Evolutionary conservation across 2,113 vertebrate genomes (phyloP), one percentile per base, ranked within the genome.

Genomic region (Cichladusa arquata): DNA sequence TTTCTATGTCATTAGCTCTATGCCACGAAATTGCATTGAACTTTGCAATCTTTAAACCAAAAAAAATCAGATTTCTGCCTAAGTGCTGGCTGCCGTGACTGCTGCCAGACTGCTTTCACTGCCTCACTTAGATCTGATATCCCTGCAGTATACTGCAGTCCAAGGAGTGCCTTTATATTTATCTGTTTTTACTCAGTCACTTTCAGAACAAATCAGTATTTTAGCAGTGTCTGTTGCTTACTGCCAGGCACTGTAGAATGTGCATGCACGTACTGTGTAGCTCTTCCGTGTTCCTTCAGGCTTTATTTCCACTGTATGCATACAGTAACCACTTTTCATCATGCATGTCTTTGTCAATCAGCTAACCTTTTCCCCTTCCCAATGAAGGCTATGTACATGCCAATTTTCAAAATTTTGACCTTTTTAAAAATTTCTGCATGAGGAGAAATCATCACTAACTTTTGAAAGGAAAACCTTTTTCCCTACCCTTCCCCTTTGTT

Each of bases 141-240:
- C 47, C 54, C n/a, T 91, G 77, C 76, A 47, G 51, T 31, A 14
- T 25, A 14, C 24, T 66, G 51, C 80, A 94, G 64, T 50, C 31
- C 47, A 28, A 4, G 47, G 85, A 86, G 31, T 67, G 28, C 69
- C 65, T 93, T 88, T 69, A 23, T 64, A 50, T 38, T 36, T 53
- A 28, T 34, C 62, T 92, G 24, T 77, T 93, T 95, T 97, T 95
- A 94, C 92, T 91, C 61, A 77, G 93, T 96, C 89, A 36, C 88
- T 96, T 97, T 94, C 92, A 96, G 92, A 93, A 74, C 93, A 96
- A 69, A 97, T 81, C 96, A 91, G 91, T 96, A 92, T 94, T 95
- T 93, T 77, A 70, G 66, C 70, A 90, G 79, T 88, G 91, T 91
- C 76, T 82, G 33, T 74, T 87, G 87, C 60, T 86, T 34, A 19